Evolutionary conservation across 2,797 vertebrate genomes (phyloP).

Genomic region (Florisuga fusca): DNA sequence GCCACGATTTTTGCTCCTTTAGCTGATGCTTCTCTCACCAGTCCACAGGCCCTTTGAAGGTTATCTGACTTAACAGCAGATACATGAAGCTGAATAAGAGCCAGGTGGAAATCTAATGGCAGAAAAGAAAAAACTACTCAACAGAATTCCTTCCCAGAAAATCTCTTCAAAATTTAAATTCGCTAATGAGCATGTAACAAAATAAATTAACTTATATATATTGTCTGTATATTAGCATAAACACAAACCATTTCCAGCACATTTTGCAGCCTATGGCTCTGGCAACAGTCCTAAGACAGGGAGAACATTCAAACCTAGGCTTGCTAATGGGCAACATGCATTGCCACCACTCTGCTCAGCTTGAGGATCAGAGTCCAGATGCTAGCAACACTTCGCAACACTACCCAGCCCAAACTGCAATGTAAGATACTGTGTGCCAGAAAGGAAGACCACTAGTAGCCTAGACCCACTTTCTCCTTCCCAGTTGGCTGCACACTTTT

Average conservation of each 20-base stretch:
- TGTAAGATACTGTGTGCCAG: rapidly evolving
- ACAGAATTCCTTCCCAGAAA: not conserved
- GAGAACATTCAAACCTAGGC: not conserved
- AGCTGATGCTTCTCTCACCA: constrained; percentile 88
- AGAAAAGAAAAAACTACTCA: constrained; percentile 14
- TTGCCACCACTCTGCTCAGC: not conserved
- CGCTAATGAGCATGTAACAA: not conserved
- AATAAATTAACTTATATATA: not conserved
- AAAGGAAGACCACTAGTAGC: not conserved
- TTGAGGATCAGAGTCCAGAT: not conserved
- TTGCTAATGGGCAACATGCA: not conserved
- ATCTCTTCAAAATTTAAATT: not conserved
- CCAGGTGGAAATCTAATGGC: constrained; percentile 88
- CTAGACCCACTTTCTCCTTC: not conserved
- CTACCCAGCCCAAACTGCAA: not conserved
- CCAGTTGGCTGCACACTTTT: rapidly evolving
- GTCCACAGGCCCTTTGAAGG: constrained; percentile 82
- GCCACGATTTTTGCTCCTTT: constrained; percentile 88
- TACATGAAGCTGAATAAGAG: constrained; percentile 92
- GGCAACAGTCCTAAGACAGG: not conserved
- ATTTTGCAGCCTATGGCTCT: not conserved
- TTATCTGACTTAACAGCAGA: constrained; percentile 89
- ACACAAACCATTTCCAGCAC: not conserved
- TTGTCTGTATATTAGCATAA: not conserved
- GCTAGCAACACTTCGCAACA: not conserved